Conservation (phyloP, 2,113 vertebrate species). For the Macaca nemestrina region DNA sequence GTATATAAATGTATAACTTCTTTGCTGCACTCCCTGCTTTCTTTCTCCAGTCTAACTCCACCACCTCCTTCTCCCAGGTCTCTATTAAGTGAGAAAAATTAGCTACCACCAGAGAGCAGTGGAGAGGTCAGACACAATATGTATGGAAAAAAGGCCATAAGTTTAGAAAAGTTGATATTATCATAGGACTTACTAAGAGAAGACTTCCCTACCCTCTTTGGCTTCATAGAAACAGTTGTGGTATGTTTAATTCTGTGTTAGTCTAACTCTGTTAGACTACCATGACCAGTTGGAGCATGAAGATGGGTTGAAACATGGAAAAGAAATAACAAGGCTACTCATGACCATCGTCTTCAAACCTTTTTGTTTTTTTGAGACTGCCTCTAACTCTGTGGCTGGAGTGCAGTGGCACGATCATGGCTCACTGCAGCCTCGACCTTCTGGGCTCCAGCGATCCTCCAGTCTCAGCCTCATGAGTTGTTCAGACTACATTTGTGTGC, state of each 20-base stretch:
- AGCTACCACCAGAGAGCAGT: slow-evolving; percentile 51
- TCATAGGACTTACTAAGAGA: not conserved
- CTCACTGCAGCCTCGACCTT: too few relatives aligned
- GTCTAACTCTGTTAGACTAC: not conserved
- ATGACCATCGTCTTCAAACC: not conserved
- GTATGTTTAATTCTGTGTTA: not conserved
- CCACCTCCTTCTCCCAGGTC: not conserved
- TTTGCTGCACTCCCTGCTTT: not conserved
- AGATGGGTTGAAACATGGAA: not conserved
- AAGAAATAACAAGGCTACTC: not conserved
- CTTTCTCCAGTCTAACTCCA: not conserved
- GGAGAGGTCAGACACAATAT: not conserved
- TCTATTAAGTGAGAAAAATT: not conserved
- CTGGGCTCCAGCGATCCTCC: too few relatives aligned
- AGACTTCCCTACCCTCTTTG: not conserved
- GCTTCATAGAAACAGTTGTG: not conserved
- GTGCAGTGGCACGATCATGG: too few relatives aligned
- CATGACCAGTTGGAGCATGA: not conserved
- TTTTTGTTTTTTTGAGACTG: not conserved
- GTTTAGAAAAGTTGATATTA: not conserved
- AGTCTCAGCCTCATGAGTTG: too few relatives aligned
- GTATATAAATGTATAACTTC: not conserved
- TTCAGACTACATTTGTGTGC: too few relatives aligned
- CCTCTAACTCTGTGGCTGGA: too few relatives aligned
- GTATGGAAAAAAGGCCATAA: not conserved